Percentiles rank a stretch among this genome's conserved stretches.
phyloP scores from a whole-genome alignment of 2,113 vertebrate genomes.

The Casuarius casuarius region DNA sequence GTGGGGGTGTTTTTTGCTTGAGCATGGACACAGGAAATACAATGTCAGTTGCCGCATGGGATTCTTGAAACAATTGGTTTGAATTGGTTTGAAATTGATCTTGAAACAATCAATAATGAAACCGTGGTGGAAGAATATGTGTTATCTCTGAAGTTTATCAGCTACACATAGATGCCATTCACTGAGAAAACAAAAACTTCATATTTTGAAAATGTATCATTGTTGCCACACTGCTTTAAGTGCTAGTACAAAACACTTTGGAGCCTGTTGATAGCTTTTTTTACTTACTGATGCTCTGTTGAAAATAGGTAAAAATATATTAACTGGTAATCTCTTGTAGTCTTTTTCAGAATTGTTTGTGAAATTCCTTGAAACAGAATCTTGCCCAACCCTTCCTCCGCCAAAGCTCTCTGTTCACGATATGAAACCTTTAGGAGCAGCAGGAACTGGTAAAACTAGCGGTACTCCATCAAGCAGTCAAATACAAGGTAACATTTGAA shows the following conservation, averaged over 20 bases:
- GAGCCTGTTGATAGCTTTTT: neutral
- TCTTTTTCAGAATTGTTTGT: conserved; percentile 98
- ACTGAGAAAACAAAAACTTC: neutral
- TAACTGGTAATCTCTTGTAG: conserved; percentile 73
- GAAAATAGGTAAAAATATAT: neutral
- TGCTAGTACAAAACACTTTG: neutral
- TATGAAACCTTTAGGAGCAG: conserved; percentile 83
- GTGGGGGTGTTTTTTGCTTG: neutral
- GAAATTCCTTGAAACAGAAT: conserved; percentile 96
- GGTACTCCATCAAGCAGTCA: conserved; percentile 10
- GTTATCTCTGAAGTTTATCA: neutral
- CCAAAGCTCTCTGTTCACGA: conserved; percentile 86
- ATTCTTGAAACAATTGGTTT: neutral
- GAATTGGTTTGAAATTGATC: neutral
- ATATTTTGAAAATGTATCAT: neutral
- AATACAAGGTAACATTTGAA: conserved; percentile 76
- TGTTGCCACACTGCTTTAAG: neutral
- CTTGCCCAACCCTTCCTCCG: conserved; percentile 85
- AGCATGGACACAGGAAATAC: neutral
- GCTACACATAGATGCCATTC: neutral
- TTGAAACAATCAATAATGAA: neutral
- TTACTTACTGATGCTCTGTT: neutral
- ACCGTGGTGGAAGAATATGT: neutral
- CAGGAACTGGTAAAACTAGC: conserved; percentile 70
- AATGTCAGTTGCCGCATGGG: neutral